Evolutionary conservation across 2,113 vertebrate species (phyloP).

Genomic region (Urocolius indicus): DNA sequence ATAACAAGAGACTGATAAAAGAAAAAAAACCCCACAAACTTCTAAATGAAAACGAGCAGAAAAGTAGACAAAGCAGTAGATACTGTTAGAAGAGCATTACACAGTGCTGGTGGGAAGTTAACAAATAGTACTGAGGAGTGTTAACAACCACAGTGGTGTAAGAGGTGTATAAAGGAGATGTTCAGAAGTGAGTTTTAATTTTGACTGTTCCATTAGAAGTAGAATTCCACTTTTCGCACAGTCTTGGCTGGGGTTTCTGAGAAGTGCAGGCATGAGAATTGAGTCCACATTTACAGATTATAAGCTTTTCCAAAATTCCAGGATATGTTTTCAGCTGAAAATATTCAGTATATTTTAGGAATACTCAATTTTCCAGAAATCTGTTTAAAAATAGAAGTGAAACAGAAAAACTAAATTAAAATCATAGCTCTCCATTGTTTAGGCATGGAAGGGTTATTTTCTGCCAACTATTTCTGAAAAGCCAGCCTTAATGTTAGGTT

Average conservation of each 20-base stretch:
- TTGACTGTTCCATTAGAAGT: not conserved
- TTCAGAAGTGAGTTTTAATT: not conserved
- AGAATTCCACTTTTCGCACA: not conserved
- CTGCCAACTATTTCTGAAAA: slow-evolving; percentile 19
- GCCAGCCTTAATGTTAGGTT: not conserved
- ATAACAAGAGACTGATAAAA: not conserved
- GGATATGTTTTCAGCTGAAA: not conserved
- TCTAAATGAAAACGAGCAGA: not conserved
- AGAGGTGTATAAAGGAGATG: not conserved
- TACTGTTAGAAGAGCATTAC: not conserved
- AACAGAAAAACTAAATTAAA: slow-evolving; percentile 27
- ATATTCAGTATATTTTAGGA: not conserved
- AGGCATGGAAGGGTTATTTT: not conserved
- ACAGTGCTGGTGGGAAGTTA: not conserved
- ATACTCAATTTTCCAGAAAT: not conserved
- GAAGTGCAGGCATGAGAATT: not conserved
- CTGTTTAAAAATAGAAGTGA: slow-evolving; percentile 4
- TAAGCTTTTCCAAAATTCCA: not conserved
- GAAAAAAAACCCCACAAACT: not conserved
- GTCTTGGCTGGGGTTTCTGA: not conserved
- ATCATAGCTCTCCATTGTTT: slow-evolving; percentile 19
- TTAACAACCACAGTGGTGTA: fast-evolving
- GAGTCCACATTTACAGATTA: not conserved
- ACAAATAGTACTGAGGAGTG: not conserved
- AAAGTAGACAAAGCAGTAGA: not conserved